Percentiles rank a stretch among this genome's conserved stretches.
Evolutionary conservation across 2,113 vertebrate genomes (phyloP).

Genomic region (Sylvia atricapilla): DNA sequence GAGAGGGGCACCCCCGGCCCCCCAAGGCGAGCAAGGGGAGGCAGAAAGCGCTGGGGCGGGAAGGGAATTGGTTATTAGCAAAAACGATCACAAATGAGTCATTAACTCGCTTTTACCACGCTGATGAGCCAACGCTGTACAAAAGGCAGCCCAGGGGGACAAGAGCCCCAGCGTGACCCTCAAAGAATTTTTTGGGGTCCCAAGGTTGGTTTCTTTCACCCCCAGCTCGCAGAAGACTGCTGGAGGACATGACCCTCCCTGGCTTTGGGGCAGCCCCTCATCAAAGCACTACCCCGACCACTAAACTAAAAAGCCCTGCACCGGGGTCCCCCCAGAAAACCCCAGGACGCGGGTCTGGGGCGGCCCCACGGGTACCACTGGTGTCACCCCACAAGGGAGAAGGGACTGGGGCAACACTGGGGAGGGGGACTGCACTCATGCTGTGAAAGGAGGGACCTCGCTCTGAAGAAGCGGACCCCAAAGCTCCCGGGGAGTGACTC

Average conservation of each 20-base stretch:
- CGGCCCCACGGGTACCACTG: neutral
- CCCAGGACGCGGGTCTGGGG: neutral
- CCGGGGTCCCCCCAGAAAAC: rapidly evolving
- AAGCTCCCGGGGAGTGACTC: neutral
- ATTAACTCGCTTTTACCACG: neutral
- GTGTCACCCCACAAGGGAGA: too few relatives aligned
- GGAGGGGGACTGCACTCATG: neutral
- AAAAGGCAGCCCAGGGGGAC: rapidly evolving
- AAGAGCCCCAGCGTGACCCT: neutral
- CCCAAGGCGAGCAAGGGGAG: neutral
- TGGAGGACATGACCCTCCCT: neutral
- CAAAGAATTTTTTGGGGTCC: neutral
- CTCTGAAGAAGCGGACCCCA: neutral
- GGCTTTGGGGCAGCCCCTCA: neutral
- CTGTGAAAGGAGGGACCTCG: neutral
- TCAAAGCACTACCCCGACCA: rapidly evolving
- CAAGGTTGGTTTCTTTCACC: rapidly evolving
- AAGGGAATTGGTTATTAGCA: neutral
- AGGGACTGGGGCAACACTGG: neutral
- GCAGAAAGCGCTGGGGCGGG: rapidly evolving
- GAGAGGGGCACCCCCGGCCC: neutral
- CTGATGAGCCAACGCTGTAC: neutral
- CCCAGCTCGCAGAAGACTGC: rapidly evolving
- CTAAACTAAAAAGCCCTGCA: neutral
- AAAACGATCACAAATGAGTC: neutral